phyloP scores from a whole-genome alignment of 2,113 vertebrate species.

The Casuarius casuarius region DNA sequence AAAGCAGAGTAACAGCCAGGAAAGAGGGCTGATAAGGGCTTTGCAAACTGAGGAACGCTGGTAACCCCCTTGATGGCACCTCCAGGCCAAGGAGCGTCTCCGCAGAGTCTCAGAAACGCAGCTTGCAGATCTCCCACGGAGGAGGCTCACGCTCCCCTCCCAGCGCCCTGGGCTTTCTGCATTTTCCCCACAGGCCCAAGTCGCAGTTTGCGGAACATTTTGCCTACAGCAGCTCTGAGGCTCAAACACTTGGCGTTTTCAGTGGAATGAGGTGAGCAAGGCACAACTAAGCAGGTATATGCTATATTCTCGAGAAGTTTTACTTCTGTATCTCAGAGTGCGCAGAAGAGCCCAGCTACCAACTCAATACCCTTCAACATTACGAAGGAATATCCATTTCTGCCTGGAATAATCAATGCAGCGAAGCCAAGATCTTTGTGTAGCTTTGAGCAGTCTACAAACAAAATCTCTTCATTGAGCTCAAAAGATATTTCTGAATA shows the following conservation, averaged over 20 bases:
- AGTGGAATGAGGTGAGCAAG: background rate
- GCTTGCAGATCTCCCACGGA: background rate
- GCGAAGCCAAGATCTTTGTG: background rate
- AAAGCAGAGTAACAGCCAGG: background rate
- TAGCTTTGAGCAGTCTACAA: background rate
- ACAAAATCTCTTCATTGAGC: background rate
- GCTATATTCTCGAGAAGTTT: background rate
- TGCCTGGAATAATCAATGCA: background rate
- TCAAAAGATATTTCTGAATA: background rate
- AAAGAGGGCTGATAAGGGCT: background rate
- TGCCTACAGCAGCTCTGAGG: background rate
- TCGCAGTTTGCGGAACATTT: background rate
- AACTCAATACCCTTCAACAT: background rate
- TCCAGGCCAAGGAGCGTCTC: background rate
- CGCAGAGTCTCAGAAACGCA: background rate
- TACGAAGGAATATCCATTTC: background rate
- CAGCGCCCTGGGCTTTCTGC: background rate
- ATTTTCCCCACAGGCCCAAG: background rate
- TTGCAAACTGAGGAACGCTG: background rate
- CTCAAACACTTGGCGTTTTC: background rate
- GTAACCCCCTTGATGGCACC: background rate
- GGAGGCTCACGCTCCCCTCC: background rate
- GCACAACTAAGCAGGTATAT: background rate
- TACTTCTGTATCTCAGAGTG: background rate
- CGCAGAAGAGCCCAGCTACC: background rate